Evolutionary conservation across 1,140 invertebrate genomes (phyloP).

Genomic region (Drosophila sucinea): DNA sequence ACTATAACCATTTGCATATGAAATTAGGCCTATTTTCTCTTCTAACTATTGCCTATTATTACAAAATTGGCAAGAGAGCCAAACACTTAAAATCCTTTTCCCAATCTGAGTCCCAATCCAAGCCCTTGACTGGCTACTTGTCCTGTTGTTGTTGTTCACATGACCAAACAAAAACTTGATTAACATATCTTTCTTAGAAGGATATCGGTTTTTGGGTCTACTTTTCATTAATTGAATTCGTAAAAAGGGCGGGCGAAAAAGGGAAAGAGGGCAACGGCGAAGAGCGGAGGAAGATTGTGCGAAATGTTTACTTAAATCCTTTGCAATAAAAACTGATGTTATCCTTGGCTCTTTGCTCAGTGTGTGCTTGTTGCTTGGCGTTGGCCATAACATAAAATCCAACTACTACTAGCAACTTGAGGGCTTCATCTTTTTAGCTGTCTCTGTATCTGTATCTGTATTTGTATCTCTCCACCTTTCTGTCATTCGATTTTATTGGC

Average conservation of each 20-base stretch:
- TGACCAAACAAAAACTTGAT: conserved; percentile 30
- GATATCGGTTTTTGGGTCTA: conserved; percentile 9
- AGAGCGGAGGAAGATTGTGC: background rate
- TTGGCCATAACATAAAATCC: conserved; percentile 65
- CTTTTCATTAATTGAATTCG: conserved; percentile 69
- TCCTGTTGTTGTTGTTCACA: background rate
- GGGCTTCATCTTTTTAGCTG: conserved; percentile 38
- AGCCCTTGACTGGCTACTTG: background rate
- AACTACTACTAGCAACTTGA: conserved; percentile 60
- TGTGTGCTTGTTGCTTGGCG: background rate
- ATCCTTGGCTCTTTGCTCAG: conserved; percentile 8
- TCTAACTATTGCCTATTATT: background rate
- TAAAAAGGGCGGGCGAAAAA: conserved; percentile 2
- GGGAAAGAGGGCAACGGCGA: background rate
- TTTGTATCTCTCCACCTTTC: conserved; percentile 22
- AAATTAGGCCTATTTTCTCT: background rate
- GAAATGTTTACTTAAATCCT: conserved; percentile 31
- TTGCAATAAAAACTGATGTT: conserved; percentile 69
- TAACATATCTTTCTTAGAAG: conserved; percentile 49
- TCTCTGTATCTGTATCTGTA: conserved; percentile 12
- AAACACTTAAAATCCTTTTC: background rate
- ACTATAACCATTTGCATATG: conserved; percentile 6
- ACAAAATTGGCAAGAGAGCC: conserved; percentile 4
- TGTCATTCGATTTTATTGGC: conserved; percentile 78
- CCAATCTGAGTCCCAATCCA: background rate